Percentiles rank a stretch among this genome's conserved stretches.
Conservation (phyloP, 2,797 vertebrate species). For the Myripristis murdjan region DNA sequence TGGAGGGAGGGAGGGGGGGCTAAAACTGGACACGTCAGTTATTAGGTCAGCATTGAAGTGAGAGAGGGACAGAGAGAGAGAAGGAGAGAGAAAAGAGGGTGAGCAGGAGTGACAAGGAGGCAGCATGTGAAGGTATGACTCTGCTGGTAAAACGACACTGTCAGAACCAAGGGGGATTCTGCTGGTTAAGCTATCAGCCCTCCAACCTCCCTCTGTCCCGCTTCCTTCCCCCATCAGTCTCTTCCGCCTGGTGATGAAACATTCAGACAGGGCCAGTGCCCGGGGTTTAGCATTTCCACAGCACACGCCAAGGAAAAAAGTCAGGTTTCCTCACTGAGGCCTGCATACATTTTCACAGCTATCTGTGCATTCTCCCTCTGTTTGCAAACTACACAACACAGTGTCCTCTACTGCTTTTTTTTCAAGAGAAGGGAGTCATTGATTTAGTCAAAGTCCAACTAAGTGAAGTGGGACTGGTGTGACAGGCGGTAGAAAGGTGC, state of each 20-base stretch:
- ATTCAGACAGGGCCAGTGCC: conserved; percentile 59
- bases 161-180: conserved; percentile 66
- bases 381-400: conserved; percentile 51
- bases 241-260: conserved; percentile 68
- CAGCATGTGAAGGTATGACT: conserved; percentile 48
- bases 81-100: conserved; percentile 20
- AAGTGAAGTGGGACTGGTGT: conserved; percentile 32
- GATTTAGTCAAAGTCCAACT: conserved; percentile 81
- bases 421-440: conserved; percentile 54
- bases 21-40: conserved; percentile 84
- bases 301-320: conserved; percentile 42
- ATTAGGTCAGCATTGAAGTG: conserved; percentile 75
- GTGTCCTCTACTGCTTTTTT: conserved; percentile 34
- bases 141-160: conserved; percentile 75
- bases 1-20: conserved; percentile 30
- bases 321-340: conserved; percentile 32
- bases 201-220: conserved; percentile 46
- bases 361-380: conserved; percentile 15
- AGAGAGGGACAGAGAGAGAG: conserved; percentile 34
- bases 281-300: conserved; percentile 68
- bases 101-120: conserved; percentile 32
- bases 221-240: conserved; percentile 53
- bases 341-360: conserved; percentile 37
- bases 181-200: conserved; percentile 77
- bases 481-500: conserved; percentile 41